Percentiles rank a stretch among this genome's conserved stretches.
Conservation (phyloP, 2,113 vertebrate genomes). For the Corvus moneduloides region DNA sequence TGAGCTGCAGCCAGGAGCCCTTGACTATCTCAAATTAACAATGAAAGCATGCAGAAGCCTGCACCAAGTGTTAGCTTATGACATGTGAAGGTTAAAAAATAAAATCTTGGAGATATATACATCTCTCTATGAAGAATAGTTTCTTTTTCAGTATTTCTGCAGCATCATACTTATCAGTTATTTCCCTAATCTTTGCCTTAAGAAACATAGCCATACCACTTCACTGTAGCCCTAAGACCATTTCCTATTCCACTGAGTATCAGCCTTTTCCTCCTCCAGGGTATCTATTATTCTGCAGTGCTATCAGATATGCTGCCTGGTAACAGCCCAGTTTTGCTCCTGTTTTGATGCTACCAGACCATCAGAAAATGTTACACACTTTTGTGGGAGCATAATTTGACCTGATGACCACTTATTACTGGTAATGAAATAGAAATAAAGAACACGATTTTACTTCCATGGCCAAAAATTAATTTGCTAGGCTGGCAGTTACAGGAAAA, state of each 20-base stretch:
- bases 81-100: not conserved
- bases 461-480: not conserved
- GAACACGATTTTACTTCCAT: not conserved
- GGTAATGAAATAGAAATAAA: constrained; percentile 33
- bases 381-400: not conserved
- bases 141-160: not conserved
- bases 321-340: not conserved
- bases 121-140: not conserved
- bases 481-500: not conserved
- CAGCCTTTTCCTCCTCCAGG: not conserved
- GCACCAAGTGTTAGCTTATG: not conserved
- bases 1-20: not conserved
- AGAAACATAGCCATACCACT: not conserved
- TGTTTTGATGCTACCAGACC: not conserved
- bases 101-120: not conserved
- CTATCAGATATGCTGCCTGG: not conserved
- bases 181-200: not conserved
- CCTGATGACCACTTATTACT: not conserved
- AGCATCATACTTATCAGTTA: not conserved
- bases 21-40: not conserved
- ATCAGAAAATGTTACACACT: not conserved
- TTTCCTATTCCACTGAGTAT: not conserved
- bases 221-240: not conserved
- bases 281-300: not conserved
- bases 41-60: not conserved